Percentiles rank a stretch among this genome's conserved stretches.
Conservation (phyloP, 2,888 invertebrate species). For the Seira ritae region DNA sequence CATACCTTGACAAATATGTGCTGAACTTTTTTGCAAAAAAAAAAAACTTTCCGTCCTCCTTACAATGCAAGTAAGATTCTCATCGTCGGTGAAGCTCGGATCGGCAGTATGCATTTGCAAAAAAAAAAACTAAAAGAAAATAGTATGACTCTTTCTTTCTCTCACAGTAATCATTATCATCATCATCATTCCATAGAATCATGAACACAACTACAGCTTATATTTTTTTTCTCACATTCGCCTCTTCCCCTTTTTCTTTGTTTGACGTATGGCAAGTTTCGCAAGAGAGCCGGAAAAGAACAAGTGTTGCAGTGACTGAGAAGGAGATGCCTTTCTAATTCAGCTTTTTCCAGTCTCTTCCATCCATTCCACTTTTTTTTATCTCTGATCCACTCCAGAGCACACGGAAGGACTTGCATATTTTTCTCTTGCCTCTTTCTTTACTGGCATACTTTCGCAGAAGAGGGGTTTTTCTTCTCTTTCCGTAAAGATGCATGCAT, state of each 20-base stretch:
- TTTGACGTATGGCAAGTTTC: constrained; percentile 7
- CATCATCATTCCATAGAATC: background rate
- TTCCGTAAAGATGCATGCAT: no score
- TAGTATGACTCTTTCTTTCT: background rate
- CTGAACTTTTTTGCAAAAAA: background rate
- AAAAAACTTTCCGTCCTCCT: background rate
- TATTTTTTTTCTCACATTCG: background rate
- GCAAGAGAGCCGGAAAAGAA: background rate
- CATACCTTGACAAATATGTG: background rate
- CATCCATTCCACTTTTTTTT: background rate
- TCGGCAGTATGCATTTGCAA: background rate
- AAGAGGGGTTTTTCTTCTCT: no score
- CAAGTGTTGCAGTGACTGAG: background rate
- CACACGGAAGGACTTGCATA: background rate
- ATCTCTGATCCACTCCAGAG: background rate
- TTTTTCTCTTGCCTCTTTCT: no score
- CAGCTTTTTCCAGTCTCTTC: background rate
- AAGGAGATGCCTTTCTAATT: background rate
- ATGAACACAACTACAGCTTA: background rate
- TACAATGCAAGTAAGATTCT: background rate
- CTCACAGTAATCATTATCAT: background rate
- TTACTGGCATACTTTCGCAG: no score
- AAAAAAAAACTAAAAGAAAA: background rate
- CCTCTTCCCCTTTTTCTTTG: background rate
- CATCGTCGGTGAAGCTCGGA: background rate